phyloP scores from a whole-genome alignment of 2,888 invertebrate species.

The Heliconius ethilla region DNA sequence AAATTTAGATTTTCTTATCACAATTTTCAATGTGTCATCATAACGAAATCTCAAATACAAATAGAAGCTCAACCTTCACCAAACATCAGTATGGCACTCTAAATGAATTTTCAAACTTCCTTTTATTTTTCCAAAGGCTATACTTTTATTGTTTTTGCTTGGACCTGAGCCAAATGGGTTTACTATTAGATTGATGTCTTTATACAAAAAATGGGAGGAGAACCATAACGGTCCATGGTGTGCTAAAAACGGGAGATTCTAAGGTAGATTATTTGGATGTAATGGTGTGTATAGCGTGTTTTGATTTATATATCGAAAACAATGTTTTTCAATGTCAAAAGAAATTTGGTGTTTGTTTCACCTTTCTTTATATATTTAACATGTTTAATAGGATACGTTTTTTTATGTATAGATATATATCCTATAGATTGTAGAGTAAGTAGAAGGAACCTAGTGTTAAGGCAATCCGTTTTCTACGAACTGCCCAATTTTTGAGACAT shows the following conservation, averaged over 20 bases:
- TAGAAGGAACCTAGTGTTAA: not conserved
- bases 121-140: constrained; percentile 58
- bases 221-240: constrained; percentile 59
- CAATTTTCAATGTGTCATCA: constrained; percentile 26
- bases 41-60: constrained; percentile 42
- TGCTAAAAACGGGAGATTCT: constrained; percentile 44
- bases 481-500: not conserved
- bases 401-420: not conserved
- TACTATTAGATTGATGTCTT: constrained; percentile 69
- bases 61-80: constrained; percentile 40
- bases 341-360: not conserved
- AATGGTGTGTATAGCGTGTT: constrained; percentile 37
- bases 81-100: constrained; percentile 43
- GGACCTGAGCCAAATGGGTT: constrained; percentile 69
- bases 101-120: constrained; percentile 62
- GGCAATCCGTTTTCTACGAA: not conserved
- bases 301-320: constrained; percentile 33
- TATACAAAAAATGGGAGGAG: constrained; percentile 55
- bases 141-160: constrained; percentile 66
- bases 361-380: not conserved
- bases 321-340: constrained; percentile 4
- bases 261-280: constrained; percentile 24
- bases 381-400: not conserved
- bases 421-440: not conserved
- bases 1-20: not conserved